Evolutionary conservation across 1,140 invertebrate species (phyloP), one percentile per base, ranked within the genome.

Genomic region (Pseudomyrmex flavicornis): DNA sequence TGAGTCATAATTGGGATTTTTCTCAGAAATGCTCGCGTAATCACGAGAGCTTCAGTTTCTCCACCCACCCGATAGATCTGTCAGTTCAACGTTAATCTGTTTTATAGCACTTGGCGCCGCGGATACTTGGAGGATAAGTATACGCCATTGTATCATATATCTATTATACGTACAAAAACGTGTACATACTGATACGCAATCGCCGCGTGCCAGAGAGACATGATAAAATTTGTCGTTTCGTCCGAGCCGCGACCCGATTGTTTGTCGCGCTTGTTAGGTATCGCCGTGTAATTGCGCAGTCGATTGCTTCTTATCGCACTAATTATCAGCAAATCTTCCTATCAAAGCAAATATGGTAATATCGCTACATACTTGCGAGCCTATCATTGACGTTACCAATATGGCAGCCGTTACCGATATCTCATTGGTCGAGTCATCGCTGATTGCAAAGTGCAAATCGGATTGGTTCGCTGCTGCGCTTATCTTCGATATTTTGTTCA

Each of bases 301-400:
- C 88, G 88, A 92, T 90, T 89, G 87, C 85, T 87, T 83, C 90
- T 91, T 91, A 93, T 92, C 92, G 84, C 83, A 59, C 68, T 84
- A 90, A 91, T 91, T 90, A 91, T 91, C 90, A 91, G 90, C 73
- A 86, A 92, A 93, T 93, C 92, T 92, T 92, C 88, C 87, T 94
- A 93, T 94, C 93, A 92, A 90, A 62, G 86, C 85, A 93, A 93
- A 93, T 92, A 93, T 90, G 86, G 83, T 90, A 91, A 93, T 90
- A 89, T 89, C 87, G 82, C 86, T 77, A 91, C 89, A 89, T 83
- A 84, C 62, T 66, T 17, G 26, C 63, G 82, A 61, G 72, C 85
- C 85, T 87, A 89, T 90, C 82, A 91, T 85, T 73, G 87, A 65
- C 75, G 77, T 82, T 87, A 88, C 88, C 85, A 86, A 73, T 85